phyloP scores from a whole-genome alignment of 2,113 vertebrate species.

The Microtus richardsoni region DNA sequence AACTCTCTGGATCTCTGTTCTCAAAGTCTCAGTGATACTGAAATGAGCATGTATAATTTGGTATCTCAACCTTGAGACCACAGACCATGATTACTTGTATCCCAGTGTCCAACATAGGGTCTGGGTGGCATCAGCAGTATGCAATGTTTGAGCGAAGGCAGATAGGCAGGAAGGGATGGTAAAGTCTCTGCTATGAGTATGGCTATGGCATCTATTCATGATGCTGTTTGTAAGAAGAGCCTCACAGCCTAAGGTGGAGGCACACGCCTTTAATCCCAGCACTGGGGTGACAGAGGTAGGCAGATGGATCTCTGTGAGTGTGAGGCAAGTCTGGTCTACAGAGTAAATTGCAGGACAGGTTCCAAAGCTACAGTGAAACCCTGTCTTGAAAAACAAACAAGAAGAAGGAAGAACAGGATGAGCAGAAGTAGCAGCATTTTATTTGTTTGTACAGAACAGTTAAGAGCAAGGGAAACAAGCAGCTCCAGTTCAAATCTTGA shows the following conservation, averaged over 20 bases:
- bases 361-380: not conserved
- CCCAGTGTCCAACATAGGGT: not conserved
- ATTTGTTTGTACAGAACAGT: not conserved
- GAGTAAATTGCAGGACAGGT: not conserved
- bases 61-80: not conserved
- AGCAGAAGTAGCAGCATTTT: not conserved
- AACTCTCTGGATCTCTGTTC: not conserved
- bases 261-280: not conserved
- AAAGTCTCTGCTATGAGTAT: not conserved
- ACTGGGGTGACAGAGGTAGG: not conserved
- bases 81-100: not conserved
- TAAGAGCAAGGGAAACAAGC: constrained; percentile 23
- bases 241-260: not conserved
- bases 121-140: not conserved
- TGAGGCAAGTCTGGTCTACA: not conserved
- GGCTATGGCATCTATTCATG: not conserved
- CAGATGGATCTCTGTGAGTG: not conserved
- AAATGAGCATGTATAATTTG: not conserved
- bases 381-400: not conserved
- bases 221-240: not conserved
- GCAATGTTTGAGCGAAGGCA: not conserved
- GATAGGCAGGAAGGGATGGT: not conserved
- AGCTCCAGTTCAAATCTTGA: not conserved
- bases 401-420: not conserved
- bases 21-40: not conserved